These are phyloP conservation scores for Gortyna flavago DNA, from an alignment of 2,888 invertebrate species.

Conservation along the genomic window DNA sequence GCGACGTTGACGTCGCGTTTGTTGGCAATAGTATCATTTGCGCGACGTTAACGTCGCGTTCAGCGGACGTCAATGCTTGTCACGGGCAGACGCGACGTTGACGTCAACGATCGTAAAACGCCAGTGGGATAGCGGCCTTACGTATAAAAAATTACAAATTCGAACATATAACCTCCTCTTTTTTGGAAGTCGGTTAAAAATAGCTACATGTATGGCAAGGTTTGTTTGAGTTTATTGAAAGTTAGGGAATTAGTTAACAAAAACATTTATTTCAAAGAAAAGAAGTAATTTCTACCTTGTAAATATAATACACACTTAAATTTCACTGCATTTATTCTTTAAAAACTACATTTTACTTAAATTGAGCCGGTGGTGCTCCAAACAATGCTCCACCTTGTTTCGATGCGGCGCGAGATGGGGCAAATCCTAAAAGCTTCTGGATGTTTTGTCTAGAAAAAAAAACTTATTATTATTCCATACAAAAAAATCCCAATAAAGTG, in stretches of 20 bases:
- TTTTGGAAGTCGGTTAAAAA: too few species aligned
- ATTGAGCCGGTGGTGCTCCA: constrained; percentile 95
- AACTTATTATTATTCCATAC: not conserved
- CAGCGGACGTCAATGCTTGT: too few species aligned
- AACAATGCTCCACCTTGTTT: constrained; percentile 98
- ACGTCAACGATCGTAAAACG: too few species aligned
- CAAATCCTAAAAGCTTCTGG: constrained; percentile 98
- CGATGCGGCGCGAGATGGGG: constrained; percentile 98
- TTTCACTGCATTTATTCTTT: constrained; percentile 3
- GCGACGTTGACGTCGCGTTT: too few species aligned
- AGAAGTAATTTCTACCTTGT: constrained; percentile 9
- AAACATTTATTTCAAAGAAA: constrained; percentile 11
- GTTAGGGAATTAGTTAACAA: not conserved
- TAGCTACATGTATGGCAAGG: not conserved
- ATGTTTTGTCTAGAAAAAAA: constrained; percentile 95
- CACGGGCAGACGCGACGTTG: too few species aligned
- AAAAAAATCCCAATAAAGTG: not conserved
- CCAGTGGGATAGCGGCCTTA: too few species aligned
- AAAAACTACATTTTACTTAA: constrained; percentile 90
- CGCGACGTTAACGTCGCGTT: too few species aligned
- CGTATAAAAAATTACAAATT: too few species aligned
- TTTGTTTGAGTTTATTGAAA: not conserved
- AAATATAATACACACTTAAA: constrained; percentile 40
- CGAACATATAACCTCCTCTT: too few species aligned
- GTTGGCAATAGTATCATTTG: too few species aligned